Evolutionary conservation across 2,888 invertebrate species (phyloP), one percentile per base, ranked within the genome.

Genomic region (Salticus scenicus): DNA sequence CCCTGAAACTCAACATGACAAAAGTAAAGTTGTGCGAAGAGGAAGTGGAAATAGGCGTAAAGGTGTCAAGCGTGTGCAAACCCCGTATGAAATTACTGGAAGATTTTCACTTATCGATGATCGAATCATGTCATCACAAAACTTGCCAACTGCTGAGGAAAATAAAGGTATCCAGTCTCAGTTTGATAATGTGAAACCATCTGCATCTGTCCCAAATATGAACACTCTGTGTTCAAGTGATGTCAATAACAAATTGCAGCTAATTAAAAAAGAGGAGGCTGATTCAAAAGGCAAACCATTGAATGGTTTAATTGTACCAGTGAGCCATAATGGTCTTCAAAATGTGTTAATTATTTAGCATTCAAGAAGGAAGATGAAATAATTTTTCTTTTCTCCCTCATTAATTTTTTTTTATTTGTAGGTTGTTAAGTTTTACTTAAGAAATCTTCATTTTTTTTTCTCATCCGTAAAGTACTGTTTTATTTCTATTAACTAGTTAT

Each of bases 101-200:
- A 91, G 97, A 88, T 93, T 97, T 89, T 97, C 97, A 67, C 92
- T 97, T 27, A 97, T 96, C 89, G 96, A 97, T 89, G 97, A 97
- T 90, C 93, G 97, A 67, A 96, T 97, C 93, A 97, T 97, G 96
- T 85, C 85, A 28, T 86, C 86, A 14, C 77, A 73, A 17, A 67
- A 80, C 24, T 71, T 80, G 17, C 57, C 80, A 14, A 24, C 64
- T 0, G 27, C 33, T 28, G 24, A 2, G 31, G 42, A 17, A 24
- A 47, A 51, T 8, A 42, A 75, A 12, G 75, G 10, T 30, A 17
- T 33, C 7, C 76, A 76, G n/a, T 63, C 86, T 17, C 71, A 79
- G 30, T 42, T 86, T 20, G 82, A 80, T 33, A 76, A 47, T 70
- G 51, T 77, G n/a, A 87, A 81, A 37, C 78, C 77, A 33, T 87